phyloP scores from a whole-genome alignment of 2,888 invertebrate species.

The Drosophila sordidula region DNA sequence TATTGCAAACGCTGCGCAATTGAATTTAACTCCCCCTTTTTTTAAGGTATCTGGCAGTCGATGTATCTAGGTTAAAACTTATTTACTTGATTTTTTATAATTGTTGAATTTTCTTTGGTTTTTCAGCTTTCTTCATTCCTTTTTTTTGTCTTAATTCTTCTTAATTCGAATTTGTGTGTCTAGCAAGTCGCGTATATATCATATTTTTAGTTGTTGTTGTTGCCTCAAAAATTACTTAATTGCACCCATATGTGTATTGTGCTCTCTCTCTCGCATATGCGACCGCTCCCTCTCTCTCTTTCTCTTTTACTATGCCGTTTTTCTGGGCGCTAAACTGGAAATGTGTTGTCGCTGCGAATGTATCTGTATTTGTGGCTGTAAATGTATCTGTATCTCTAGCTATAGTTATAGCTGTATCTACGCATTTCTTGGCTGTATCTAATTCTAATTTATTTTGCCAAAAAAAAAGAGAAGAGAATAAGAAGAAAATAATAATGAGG shows the following conservation, averaged over 20 bases:
- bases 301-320: slow-evolving; percentile 1
- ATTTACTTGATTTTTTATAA: slow-evolving; percentile 38
- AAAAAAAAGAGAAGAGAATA: slow-evolving; percentile 37
- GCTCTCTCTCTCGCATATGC: not conserved
- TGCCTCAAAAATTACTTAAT: slow-evolving; percentile 76
- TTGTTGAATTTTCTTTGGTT: slow-evolving; percentile 48
- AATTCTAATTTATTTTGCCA: slow-evolving; percentile 78
- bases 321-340: slow-evolving; percentile 66
- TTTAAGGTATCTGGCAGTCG: slow-evolving; percentile 5
- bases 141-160: slow-evolving; percentile 23
- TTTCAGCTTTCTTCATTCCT: slow-evolving; percentile 1
- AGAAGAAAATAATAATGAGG: slow-evolving; percentile 60
- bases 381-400: slow-evolving; percentile 11
- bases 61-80: not conserved
- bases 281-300: not conserved
- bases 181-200: slow-evolving; percentile 60
- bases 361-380: slow-evolving; percentile 11
- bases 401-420: slow-evolving; percentile 45
- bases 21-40: no score
- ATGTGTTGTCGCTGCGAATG: slow-evolving; percentile 56
- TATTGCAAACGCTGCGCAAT: no score
- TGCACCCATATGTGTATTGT: slow-evolving; percentile 75
- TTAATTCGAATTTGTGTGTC: slow-evolving; percentile 42
- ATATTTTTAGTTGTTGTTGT: slow-evolving; percentile 47
- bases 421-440: slow-evolving; percentile 70